Base-by-base conservation (phyloP, 2,888 invertebrate genomes). In the Dexiosoma caninum region DNA sequence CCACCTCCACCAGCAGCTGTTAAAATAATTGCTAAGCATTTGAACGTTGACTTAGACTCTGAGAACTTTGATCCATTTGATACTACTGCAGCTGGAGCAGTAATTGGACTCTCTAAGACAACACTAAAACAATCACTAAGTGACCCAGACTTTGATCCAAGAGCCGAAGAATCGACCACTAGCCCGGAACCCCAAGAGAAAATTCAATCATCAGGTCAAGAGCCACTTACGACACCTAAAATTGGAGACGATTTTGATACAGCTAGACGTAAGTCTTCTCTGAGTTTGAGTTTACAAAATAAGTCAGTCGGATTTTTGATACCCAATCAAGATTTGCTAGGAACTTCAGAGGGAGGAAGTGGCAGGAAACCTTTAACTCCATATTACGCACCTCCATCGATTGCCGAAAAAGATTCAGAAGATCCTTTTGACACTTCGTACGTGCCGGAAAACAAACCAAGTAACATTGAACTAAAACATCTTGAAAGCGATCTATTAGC, bases 381-480 rank as follows among this genome's bases (percentile, higher is more conserved):
- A 0, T 96, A 95, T 86, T 96, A 96, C 88, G 93, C 94, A 0
- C 94, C 82, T 35, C 53, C 93, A 35, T 55, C 86, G 2, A 86
- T 89, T 14, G 74, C 81, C 42, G 92, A 91, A 85, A 91, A 92
- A 83, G 92, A 93, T 74, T 87, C 91, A 5, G 90, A 90, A 32
- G 96, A 97, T 91, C 97, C 97, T 0, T 97, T 97, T 87, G 97
- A 97, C 87, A 97, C 97, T 0, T 95, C 96, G 0, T 95, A 95
- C 86, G 95, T 95, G 0, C 92, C 91, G 44, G 94, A 94, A 86
- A 93, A 95, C 51, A 91, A 93, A 64, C 96, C 95, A 2, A 94
- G 95, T 2, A 94, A 93, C 89, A 94, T 95, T 7, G 96, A 96
- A 88, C 88, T 96, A 8, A 95, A 94, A 87, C 90, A 95, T 62